phyloP scores from a whole-genome alignment of 2,888 invertebrate species.

The Lycaena phlaeas region DNA sequence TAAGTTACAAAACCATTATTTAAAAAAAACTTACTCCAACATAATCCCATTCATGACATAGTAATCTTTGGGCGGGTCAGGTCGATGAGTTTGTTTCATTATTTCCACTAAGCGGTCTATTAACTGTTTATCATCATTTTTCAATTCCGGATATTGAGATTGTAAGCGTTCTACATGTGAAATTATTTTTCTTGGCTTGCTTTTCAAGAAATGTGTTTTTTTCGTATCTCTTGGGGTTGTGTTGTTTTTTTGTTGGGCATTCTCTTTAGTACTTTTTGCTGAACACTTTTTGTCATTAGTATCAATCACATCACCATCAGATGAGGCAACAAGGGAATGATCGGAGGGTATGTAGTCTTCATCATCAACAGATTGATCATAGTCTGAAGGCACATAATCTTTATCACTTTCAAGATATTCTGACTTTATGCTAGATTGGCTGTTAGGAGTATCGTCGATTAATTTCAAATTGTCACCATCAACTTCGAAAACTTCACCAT shows the following conservation, averaged over 20 bases:
- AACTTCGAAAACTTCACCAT: conserved; percentile 28
- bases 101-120: conserved; percentile 37
- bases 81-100: conserved; percentile 39
- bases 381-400: background rate
- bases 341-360: conserved; percentile 9
- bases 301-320: background rate
- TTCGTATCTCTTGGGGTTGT: background rate
- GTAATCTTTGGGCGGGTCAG: conserved; percentile 34
- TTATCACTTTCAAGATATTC: conserved; percentile 4
- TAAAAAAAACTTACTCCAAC: conserved; percentile 34
- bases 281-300: background rate
- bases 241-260: background rate
- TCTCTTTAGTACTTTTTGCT: background rate
- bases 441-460: conserved; percentile 13
- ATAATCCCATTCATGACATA: conserved; percentile 32
- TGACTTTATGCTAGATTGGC: background rate
- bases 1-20: no score
- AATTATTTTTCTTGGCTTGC: background rate
- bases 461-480: conserved; percentile 17
- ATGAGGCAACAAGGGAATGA: background rate
- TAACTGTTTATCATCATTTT: conserved; percentile 30
- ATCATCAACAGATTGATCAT: conserved; percentile 1
- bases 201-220: background rate
- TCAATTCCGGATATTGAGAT: conserved; percentile 32
- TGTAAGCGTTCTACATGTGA: conserved; percentile 1